phyloP scores from a whole-genome alignment of 2,113 vertebrate species.

The Ahaetulla prasina region DNA sequence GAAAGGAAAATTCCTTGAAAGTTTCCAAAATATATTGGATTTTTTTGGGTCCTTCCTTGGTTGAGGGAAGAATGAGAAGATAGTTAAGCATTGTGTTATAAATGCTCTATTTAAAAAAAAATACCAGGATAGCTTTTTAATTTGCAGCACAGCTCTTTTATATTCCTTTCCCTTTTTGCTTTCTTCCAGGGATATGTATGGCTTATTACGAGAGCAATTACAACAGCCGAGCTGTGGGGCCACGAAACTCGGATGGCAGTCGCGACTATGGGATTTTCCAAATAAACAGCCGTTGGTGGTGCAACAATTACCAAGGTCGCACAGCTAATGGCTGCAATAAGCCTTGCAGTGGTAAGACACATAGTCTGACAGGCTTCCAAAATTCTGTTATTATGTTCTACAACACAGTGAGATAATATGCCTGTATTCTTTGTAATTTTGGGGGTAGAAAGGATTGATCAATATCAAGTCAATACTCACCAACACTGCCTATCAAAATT shows the following conservation, averaged over 20 bases:
- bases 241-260: background rate
- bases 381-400: background rate
- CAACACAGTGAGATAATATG: background rate
- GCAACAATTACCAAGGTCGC: fast-evolving
- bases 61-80: background rate
- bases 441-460: background rate
- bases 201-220: background rate
- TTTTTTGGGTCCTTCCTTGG: background rate
- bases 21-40: background rate
- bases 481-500: background rate
- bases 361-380: background rate
- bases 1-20: background rate
- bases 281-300: conserved; percentile 14
- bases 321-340: background rate
- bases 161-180: background rate
- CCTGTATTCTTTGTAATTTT: background rate
- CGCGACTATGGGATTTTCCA: conserved; percentile 5
- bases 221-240: background rate
- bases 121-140: background rate
- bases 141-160: background rate
- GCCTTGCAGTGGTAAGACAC: background rate
- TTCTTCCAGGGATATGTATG: background rate
- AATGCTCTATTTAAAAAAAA: background rate
- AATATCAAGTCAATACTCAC: too few species aligned
- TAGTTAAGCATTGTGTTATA: background rate